Evolutionary conservation across 2,888 invertebrate species (phyloP), one percentile per base, ranked within the genome.

Genomic region (Phalera bucephala): DNA sequence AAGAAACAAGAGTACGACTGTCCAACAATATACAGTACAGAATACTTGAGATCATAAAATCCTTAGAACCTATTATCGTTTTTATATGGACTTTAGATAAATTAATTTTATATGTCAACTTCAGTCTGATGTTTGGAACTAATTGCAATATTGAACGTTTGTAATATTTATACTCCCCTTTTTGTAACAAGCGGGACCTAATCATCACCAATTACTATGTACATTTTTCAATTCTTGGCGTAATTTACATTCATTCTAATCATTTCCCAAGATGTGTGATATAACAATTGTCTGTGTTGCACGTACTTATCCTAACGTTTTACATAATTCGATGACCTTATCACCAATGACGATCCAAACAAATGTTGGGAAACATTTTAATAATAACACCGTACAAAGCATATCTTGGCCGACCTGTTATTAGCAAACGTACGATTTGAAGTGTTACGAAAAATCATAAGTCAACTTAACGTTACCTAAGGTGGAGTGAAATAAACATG

Each of bases 261-360:
- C 19, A 33, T 61, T 54, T 67, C 73, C 50, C 55, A 72, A 71
- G 59, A 55, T 52, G 35, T 61, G 56, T 74, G 73, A 80, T 74
- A 77, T 74, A 77, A 77, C 62, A 68, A 75, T 64, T 59, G 61
- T 56, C 51, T 58, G 54, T 54, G 64, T 64, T 65, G 65, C 80
- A 80, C 79, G 78, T 80, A 80, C 68, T 66, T 71, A 72, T 66
- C 55, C 64, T 50, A 52, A 57, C 40, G 57, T 64, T 72, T 83
- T 81, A 80, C 80, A 77, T 80, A 77, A 83, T 72, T 64, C 55
- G 45, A 55, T 75, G 71, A 80, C 77, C 72, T 80, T 83, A 84
- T 84, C 80, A 66, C 51, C 46, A 60, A 54, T 54, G 59, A 64
- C 63, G 66, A 65, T 62, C 60, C 55, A 59, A 70, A 66, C 53